Base-by-base conservation (phyloP, 2,113 vertebrate genomes). In the Sterrhoptilus dennistouni region DNA sequence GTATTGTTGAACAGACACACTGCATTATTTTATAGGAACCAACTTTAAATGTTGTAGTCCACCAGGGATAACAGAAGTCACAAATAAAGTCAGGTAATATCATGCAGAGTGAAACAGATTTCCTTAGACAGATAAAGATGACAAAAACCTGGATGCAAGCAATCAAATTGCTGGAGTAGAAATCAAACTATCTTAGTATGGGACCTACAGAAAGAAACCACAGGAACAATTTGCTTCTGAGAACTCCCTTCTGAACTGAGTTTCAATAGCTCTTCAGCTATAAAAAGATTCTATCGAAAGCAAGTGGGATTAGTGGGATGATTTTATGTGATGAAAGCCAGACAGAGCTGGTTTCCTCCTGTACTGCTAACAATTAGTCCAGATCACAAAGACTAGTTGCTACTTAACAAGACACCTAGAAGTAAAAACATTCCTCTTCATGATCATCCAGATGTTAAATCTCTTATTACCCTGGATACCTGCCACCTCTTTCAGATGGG, bases 191-290 rank as follows among this genome's bases (percentile, higher is more conserved):
- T 27, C 68, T 80, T 80, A 76, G 40, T 76, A n/a, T 42, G 59
- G 60, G 57, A 94, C 71, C 25, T 87, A 69, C 36, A 80, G 90
- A 88, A 95, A 93, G 78, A 89, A 82, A 45, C 87, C 78, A 63
- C 56, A 85, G 81, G 65, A 87, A 85, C 52, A 47, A 57, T 79
- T 94, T 89, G 57, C 82, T 93, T 79, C 74, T 71, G 74, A 85
- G 61, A 93, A 93, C 29, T 90, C 92, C 63, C 68, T 83, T 95
- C 86, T 90, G 85, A 85, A 65, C 92, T 83, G n/a, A 40, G 57
- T 79, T 95, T 91, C 95, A 93, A 72, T 79, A 85, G 82, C 61
- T 94, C 53, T 85, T 91, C 74, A 90, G 78, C 92, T 82, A 88
- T 91, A 93, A 87, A 89, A 79, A 85, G 44, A 87, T 53, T 79